Evolutionary conservation across 2,113 vertebrate species (phyloP).

Genomic region (Phoenicopterus ruber): DNA sequence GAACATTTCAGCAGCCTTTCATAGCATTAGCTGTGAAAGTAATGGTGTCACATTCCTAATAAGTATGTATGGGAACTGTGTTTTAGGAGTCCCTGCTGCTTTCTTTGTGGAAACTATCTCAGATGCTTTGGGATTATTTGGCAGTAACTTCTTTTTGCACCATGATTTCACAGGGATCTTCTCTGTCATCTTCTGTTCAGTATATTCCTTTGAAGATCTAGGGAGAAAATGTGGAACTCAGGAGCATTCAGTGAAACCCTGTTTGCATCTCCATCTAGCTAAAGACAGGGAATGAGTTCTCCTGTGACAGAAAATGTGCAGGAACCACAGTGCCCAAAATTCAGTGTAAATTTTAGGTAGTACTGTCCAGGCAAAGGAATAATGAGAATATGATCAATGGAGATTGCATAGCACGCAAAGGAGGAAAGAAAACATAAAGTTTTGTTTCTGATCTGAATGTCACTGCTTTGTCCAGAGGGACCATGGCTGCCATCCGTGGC

Average conservation of each 20-base stretch:
- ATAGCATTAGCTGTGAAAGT: conserved; percentile 9
- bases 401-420: neutral
- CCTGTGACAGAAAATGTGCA: neutral
- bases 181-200: conserved; percentile 21
- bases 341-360: neutral
- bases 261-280: neutral
- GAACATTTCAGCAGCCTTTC: conserved; percentile 39
- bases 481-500: rapidly evolving
- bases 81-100: conserved; percentile 35
- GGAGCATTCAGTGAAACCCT: neutral
- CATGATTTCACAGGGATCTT: conserved; percentile 26
- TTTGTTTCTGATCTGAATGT: neutral
- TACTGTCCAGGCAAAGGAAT: neutral
- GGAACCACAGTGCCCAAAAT: neutral
- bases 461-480: neutral
- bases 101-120: conserved; percentile 44
- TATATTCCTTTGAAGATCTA: conserved; percentile 11
- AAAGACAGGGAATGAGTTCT: neutral
- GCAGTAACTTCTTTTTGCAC: conserved; percentile 27
- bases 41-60: conserved; percentile 31
- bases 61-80: conserved; percentile 5
- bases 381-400: neutral
- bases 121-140: conserved; percentile 37
- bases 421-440: neutral
- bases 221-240: neutral